Conservation (phyloP, 1,140 invertebrate genomes). For the Telenomus remus region DNA sequence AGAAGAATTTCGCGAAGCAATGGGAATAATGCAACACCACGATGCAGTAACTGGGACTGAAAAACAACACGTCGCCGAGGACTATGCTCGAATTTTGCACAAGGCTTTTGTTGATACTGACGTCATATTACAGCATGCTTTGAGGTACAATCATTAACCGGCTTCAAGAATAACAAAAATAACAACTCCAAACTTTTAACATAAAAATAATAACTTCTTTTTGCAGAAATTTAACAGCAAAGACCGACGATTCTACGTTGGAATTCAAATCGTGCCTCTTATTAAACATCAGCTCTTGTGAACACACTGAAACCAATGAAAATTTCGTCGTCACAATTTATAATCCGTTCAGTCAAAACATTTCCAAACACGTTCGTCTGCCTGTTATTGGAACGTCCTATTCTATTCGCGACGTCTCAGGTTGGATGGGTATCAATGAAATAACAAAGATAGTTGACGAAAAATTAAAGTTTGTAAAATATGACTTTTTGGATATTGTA, state of each 20-base stretch:
- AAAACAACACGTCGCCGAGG: slow-evolving; percentile 90
- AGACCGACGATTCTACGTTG: neutral
- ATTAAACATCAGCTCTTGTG: slow-evolving; percentile 81
- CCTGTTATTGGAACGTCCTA: slow-evolving; percentile 81
- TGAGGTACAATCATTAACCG: no score
- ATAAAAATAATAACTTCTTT: no score
- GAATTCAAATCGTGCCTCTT: slow-evolving; percentile 78
- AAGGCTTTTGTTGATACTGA: slow-evolving; percentile 4
- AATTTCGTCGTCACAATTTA: slow-evolving; percentile 84
- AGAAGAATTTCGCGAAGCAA: slow-evolving; percentile 74
- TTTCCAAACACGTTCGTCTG: slow-evolving; percentile 81
- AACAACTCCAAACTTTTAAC: no score
- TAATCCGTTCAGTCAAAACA: slow-evolving; percentile 85
- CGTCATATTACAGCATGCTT: neutral
- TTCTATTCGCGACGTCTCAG: slow-evolving; percentile 78
- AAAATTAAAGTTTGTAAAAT: neutral
- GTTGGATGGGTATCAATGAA: slow-evolving; percentile 63
- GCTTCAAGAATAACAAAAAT: no score
- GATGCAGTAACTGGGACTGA: slow-evolving; percentile 93
- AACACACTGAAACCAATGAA: slow-evolving; percentile 79
- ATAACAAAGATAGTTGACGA: neutral
- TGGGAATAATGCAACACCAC: slow-evolving; percentile 94
- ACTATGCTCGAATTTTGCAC: slow-evolving; percentile 83
- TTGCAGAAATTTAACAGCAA: no score
- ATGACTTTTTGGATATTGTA: slow-evolving; percentile 45